Evolutionary conservation across 2,113 vertebrate species (phyloP), one percentile per base, ranked within the genome.

Genomic region (Pycnonotus jocosus): DNA sequence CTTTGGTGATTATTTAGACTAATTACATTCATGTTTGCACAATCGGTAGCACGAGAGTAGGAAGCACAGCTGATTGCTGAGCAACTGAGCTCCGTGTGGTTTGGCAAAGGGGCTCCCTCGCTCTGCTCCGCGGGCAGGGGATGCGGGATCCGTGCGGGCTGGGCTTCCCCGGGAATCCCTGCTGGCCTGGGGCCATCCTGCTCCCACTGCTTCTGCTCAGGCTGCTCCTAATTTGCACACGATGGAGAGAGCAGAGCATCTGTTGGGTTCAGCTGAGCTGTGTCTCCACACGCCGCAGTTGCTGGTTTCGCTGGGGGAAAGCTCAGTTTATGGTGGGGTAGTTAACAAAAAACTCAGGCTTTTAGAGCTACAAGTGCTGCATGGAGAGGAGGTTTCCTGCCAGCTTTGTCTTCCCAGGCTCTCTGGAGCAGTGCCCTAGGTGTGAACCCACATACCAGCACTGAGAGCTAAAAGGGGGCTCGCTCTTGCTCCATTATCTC

Each of bases 11-110:
- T 97, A 96, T 96, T 96, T 95, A 92, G 92, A 93, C 93, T 96
- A 97, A 97, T 97, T 97, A 84, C 90, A 96, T 96, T 97, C 88
- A 82, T 96, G 96, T 97, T 97, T 97, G 96, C 95, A 96, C 95
- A 96, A 97, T 97, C 96, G 64, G 96, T 95, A 97, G 97, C 96
- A 91, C 61, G 42, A 93, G 95, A 90, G 74, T 87, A 96, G 93
- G 93, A 96, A 96, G 94, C 25, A 4, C 86, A 81, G 90, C 94
- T 95, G 96, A 97, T 97, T 35, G 90, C 94, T 95, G 96, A 95
- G 94, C 77, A 12, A 73, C 85, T 50, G 92, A 94, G 93, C 95
- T 87, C 73, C 7, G 0, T 94, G 90, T 40, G 96, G 94, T 96
- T 97, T 97, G 96, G 95, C 97, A 97, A 3, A 23, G 1, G 2